phyloP scores from a whole-genome alignment of 2,113 vertebrate species.

The Oncorhynchus tshawytscha region DNA sequence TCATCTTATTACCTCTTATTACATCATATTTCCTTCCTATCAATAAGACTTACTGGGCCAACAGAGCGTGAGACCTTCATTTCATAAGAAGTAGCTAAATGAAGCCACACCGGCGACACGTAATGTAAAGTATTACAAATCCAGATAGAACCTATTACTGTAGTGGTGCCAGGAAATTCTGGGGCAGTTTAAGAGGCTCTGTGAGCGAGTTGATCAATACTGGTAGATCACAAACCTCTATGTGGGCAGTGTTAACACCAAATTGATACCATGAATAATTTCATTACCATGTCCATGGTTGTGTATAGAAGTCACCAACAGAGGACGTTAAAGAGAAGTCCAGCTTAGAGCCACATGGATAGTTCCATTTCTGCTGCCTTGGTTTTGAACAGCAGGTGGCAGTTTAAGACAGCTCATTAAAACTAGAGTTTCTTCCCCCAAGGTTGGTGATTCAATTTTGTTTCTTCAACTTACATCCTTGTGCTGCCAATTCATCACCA shows the following conservation, averaged over 20 bases:
- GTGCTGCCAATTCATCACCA: background rate
- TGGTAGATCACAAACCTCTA: too few relatives aligned
- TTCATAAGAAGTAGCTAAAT: too few relatives aligned
- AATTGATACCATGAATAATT: too few relatives aligned
- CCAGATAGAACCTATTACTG: too few relatives aligned
- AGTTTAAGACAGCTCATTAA: background rate
- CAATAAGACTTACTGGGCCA: too few relatives aligned
- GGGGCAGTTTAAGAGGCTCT: too few relatives aligned
- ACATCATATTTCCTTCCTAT: background rate
- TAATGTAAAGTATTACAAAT: too few relatives aligned
- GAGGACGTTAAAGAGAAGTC: background rate
- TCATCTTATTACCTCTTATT: background rate
- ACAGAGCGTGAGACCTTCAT: too few relatives aligned
- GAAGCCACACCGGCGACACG: too few relatives aligned
- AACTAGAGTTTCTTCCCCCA: background rate
- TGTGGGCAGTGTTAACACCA: too few relatives aligned
- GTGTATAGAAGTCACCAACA: slow-evolving; percentile 1
- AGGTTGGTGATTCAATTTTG: background rate
- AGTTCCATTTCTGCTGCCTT: background rate
- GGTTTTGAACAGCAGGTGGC: slow-evolving; percentile 16
- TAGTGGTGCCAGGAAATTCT: too few relatives aligned
- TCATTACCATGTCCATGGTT: background rate
- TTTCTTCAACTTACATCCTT: background rate
- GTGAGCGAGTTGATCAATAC: too few relatives aligned
- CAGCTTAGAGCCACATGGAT: background rate